Conservation (phyloP, 2,113 vertebrate genomes). For the Ariopsis seemanni region DNA sequence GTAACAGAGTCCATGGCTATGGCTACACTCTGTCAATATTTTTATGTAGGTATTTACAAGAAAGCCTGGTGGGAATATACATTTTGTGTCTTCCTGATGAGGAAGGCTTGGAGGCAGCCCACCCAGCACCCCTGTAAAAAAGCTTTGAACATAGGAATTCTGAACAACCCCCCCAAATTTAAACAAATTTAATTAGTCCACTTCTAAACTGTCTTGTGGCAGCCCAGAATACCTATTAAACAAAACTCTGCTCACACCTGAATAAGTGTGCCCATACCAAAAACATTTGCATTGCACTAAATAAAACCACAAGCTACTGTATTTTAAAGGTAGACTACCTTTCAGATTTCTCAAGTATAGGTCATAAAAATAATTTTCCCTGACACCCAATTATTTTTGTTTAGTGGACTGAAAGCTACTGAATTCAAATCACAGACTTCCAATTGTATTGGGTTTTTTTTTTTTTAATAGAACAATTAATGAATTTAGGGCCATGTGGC, state of each 20-base stretch:
- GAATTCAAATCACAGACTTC: no score
- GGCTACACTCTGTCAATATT: neutral
- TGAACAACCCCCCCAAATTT: constrained; percentile 49
- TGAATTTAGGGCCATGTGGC: no score
- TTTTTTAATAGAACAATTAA: no score
- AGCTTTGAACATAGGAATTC: neutral
- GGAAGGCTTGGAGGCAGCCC: constrained; percentile 28
- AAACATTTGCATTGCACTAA: constrained; percentile 59
- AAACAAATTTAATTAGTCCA: constrained; percentile 69
- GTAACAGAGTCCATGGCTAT: neutral
- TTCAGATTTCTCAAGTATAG: no score
- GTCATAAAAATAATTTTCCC: no score
- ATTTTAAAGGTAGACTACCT: no score
- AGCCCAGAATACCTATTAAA: constrained; percentile 68
- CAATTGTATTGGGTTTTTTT: no score
- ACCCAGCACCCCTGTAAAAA: constrained; percentile 21
- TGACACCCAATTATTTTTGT: no score
- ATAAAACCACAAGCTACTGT: constrained; percentile 52
- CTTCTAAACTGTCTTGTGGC: constrained; percentile 62
- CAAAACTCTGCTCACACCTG: constrained; percentile 58
- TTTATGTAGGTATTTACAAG: constrained; percentile 36
- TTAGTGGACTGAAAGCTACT: no score
- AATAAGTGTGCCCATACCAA: constrained; percentile 56
- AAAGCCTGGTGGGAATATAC: constrained; percentile 45
- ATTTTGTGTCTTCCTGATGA: constrained; percentile 38